These are phyloP conservation scores for Corvus cornix DNA, from an alignment of 2,113 vertebrate genomes.

Conservation along the genomic window DNA sequence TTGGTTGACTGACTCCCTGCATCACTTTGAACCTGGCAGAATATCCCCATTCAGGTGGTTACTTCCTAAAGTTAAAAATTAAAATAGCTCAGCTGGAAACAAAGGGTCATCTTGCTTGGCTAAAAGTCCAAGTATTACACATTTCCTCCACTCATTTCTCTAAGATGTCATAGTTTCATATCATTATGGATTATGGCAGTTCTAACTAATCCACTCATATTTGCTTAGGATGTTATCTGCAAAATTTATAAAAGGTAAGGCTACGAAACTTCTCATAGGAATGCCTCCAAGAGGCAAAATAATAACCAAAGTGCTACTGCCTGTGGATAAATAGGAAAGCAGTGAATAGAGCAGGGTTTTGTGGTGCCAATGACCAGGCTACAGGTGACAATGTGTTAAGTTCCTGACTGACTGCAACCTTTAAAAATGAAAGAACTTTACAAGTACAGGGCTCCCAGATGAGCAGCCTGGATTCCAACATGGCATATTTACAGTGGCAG, in stretches of 20 bases:
- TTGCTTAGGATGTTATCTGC: neutral
- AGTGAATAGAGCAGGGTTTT: neutral
- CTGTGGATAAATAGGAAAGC: neutral
- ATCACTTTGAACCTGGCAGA: neutral
- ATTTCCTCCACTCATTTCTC: neutral
- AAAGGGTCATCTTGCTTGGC: neutral
- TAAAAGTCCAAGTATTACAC: neutral
- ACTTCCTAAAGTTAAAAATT: neutral
- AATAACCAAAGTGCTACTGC: neutral
- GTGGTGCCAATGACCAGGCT: neutral
- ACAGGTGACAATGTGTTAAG: accelerated
- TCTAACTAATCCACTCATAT: neutral
- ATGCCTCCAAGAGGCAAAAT: neutral
- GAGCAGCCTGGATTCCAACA: neutral
- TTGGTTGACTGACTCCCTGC: neutral
- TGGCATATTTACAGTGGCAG: neutral
- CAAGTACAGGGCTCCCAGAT: neutral
- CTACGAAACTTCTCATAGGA: neutral
- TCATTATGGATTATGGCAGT: neutral
- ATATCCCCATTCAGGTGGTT: neutral
- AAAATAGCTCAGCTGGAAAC: neutral
- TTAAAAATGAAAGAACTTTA: neutral
- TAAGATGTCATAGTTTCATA: neutral
- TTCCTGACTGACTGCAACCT: neutral
- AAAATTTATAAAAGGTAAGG: neutral